Evolutionary conservation across 1,140 invertebrate genomes (phyloP).

Genomic region (Galendromus occidentalis): DNA sequence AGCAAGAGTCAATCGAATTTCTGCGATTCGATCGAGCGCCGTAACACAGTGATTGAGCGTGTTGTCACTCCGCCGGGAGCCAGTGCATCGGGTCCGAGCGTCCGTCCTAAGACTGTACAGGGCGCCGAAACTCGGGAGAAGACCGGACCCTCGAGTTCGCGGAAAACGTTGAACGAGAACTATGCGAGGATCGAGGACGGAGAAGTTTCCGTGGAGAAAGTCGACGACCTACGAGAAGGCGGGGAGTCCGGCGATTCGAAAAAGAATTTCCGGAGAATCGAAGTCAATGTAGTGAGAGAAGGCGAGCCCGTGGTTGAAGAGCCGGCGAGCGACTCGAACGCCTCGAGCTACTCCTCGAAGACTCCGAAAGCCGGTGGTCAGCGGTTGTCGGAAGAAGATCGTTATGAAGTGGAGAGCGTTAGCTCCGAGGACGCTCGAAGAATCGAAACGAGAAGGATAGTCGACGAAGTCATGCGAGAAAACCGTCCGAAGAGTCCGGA

Average conservation of each 20-base stretch:
- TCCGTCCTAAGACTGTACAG: background rate
- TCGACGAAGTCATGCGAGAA: background rate
- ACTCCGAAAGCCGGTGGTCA: background rate
- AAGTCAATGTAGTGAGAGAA: background rate
- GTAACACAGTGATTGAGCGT: background rate
- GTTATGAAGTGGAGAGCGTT: background rate
- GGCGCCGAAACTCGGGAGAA: too few relatives aligned
- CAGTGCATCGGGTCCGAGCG: background rate
- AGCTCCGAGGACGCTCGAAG: background rate
- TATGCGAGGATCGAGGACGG: background rate
- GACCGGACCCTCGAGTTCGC: background rate
- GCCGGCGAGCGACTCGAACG: background rate
- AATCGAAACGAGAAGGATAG: background rate
- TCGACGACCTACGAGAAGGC: background rate
- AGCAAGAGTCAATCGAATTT: conserved; percentile 2
- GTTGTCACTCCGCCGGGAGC: background rate
- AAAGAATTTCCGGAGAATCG: background rate
- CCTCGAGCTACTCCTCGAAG: background rate
- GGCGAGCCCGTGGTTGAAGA: background rate
- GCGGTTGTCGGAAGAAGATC: background rate
- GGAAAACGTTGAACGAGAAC: background rate
- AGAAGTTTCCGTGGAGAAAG: background rate
- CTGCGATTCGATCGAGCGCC: background rate
- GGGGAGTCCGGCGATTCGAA: background rate
- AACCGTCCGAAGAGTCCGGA: background rate